These are phyloP conservation scores for Polypedilum vanderplanki DNA, from an alignment of 1,140 invertebrate genomes.

Conservation along the genomic window DNA sequence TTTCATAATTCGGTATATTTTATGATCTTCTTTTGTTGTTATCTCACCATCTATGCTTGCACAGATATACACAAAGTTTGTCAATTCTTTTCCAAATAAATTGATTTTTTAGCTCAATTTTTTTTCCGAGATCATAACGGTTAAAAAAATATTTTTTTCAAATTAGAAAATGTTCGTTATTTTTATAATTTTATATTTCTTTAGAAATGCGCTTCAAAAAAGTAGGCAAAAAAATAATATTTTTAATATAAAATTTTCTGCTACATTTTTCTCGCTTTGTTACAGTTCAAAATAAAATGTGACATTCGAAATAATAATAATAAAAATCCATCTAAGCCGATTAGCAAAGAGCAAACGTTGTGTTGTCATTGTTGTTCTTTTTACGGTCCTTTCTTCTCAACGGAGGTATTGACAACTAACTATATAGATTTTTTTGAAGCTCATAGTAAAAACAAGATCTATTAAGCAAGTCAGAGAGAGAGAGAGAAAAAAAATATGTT, in stretches of 20 bases:
- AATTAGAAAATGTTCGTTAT: no score
- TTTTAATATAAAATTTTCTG: neutral
- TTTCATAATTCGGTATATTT: neutral
- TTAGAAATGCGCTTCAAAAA: no score
- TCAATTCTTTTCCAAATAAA: no score
- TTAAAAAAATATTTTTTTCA: no score
- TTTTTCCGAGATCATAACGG: no score
- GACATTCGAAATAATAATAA: conserved; percentile 15
- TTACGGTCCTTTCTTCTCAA: conserved; percentile 9
- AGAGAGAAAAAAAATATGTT: neutral
- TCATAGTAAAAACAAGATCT: neutral
- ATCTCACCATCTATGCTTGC: no score
- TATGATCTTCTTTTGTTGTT: neutral
- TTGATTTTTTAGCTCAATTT: no score
- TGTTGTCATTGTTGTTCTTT: conserved; percentile 20
- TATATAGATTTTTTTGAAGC: neutral
- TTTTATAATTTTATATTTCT: no score
- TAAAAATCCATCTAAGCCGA: conserved; percentile 29
- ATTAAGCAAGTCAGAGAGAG: neutral
- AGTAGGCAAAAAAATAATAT: neutral
- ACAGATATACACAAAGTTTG: neutral
- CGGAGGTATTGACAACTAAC: conserved; percentile 15
- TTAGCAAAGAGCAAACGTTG: conserved; percentile 24
- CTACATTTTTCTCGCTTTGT: neutral
- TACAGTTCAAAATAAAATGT: neutral